These are phyloP conservation scores for Tychaedon coryphoeus DNA, from an alignment of 2,113 vertebrate species.

Conservation along the genomic window DNA sequence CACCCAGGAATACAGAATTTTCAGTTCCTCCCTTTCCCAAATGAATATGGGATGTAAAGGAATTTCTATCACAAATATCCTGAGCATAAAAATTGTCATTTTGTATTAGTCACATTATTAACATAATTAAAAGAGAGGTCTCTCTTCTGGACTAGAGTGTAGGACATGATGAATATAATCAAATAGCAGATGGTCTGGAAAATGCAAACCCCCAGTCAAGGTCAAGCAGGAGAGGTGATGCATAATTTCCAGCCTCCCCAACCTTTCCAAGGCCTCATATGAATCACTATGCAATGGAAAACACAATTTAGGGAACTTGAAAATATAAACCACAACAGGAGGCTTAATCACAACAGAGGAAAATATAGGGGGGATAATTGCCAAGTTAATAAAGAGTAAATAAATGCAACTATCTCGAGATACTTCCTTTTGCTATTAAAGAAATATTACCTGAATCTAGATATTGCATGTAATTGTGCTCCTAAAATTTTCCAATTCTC, in stretches of 20 bases:
- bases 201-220: background rate
- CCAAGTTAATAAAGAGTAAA: background rate
- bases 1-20: background rate
- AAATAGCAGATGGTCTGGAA: background rate
- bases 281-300: background rate
- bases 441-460: background rate
- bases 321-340: background rate
- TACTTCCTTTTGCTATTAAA: background rate
- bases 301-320: background rate
- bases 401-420: background rate
- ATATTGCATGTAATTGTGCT: background rate
- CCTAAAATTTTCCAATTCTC: background rate
- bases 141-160: background rate
- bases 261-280: background rate
- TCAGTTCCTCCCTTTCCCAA: background rate
- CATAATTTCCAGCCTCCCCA: background rate
- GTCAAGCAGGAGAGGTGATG: background rate
- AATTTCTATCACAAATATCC: background rate
- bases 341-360: background rate
- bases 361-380: background rate
- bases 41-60: background rate
- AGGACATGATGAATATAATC: background rate
- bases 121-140: background rate
- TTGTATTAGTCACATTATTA: background rate
- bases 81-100: background rate